Evolutionary conservation across 2,797 vertebrate species (phyloP), one percentile per base, ranked within the genome.

Genomic region (Peromyscus eremicus): DNA sequence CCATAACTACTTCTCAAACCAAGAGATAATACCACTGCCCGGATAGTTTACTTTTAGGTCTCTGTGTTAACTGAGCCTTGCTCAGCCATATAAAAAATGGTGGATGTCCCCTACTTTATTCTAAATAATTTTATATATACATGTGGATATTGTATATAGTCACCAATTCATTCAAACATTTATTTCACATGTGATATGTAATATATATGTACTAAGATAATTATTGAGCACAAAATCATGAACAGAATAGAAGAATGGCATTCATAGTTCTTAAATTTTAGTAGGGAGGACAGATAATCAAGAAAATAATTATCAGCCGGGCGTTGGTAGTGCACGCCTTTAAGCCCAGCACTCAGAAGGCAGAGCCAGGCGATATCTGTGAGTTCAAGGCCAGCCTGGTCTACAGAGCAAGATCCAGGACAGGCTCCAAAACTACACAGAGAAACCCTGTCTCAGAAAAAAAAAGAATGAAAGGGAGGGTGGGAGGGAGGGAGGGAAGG

Each of bases 171-270:
- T n/a, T 52, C 43, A 60, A 92, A 73, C 4, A 40, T 52, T 68
- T 88, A 88, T 70, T 95, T 90, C 76, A 32, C 70, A 37, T 37
- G 11, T 66, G 46, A n/a, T 25, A 87, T 62, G 32, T 55, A 55
- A 55, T 55, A 2, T 83, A 64, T 43, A 19, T 40, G 71, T 4
- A 91, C 62, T 88, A 43, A 92, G 37, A 6, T 68, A 86, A 27
- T 88, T 89, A 66, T 17, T 89, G 49, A 94, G 40, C 21, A 92
- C 4, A n/a, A 55, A 93, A 60, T 89, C 80, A 96, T 79, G 40
- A 96, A 73, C 16, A 90, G 80, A n/a, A 82, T 10, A 71, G 5
- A 90, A 3, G 46, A 6, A 27, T 49, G 77, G 9, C 29, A 40
- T 85, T 86, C 16, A 32, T 32, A 19, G 14, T 77, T 77, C 46